Percentiles rank a stretch among this genome's conserved stretches.
These are phyloP conservation scores for Micrastur ruficollis DNA, from an alignment of 2,797 vertebrate genomes.

Conservation along the genomic window DNA sequence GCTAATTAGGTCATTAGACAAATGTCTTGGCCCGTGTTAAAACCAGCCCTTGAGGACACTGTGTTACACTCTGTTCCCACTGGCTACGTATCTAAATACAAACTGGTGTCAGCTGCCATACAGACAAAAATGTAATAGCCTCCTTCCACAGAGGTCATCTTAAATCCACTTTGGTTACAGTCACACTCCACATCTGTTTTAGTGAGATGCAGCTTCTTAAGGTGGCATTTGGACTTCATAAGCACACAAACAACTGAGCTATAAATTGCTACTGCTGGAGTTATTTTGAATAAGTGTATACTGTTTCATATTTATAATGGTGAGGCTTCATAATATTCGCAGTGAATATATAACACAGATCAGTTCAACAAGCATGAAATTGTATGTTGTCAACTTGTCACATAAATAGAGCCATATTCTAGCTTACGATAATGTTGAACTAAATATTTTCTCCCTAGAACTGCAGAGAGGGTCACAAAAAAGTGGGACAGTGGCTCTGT, in stretches of 20 bases:
- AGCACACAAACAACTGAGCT: constrained; percentile 70
- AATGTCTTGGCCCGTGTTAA: constrained; percentile 76
- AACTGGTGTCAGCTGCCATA: constrained; percentile 81
- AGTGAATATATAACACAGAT: constrained; percentile 82
- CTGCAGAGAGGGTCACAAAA: constrained; percentile 55
- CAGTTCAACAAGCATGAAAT: constrained; percentile 86
- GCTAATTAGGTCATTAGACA: constrained; percentile 74
- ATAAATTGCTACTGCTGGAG: constrained; percentile 77
- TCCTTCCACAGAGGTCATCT: constrained; percentile 76
- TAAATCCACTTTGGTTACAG: constrained; percentile 77
- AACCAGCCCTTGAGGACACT: constrained; percentile 77
- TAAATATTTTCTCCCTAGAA: constrained; percentile 67
- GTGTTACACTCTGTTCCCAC: constrained; percentile 77
- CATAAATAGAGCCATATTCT: constrained; percentile 81
- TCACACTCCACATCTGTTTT: constrained; percentile 80
- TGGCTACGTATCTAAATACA: constrained; percentile 77
- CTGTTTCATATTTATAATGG: constrained; percentile 83
- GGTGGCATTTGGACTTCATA: constrained; percentile 73
- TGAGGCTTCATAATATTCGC: constrained; percentile 76
- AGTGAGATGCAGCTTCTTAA: constrained; percentile 73
- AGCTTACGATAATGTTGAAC: constrained; percentile 75
- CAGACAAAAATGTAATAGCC: constrained; percentile 76
- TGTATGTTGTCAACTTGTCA: constrained; percentile 84
- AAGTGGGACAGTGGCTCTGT: constrained; percentile 29
- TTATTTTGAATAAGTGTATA: constrained; percentile 82